Percentiles rank a stretch among this genome's conserved stretches.
Conservation (phyloP, 2,888 invertebrate genomes). For the Drosophila fungiperda region DNA sequence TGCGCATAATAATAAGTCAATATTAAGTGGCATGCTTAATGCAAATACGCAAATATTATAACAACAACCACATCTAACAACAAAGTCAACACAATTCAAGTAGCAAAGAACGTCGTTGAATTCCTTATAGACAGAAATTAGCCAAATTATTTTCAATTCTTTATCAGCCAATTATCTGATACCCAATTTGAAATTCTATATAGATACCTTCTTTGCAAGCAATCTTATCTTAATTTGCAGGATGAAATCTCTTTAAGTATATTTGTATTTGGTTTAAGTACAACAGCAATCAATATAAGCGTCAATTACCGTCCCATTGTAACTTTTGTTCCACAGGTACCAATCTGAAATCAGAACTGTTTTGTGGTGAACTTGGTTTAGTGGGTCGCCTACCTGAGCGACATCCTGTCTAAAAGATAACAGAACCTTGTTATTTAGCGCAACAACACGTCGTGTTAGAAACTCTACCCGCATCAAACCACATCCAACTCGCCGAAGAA, state of each 20-base stretch:
- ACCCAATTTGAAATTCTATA: neutral
- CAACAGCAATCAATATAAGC: neutral
- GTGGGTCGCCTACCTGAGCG: too few species aligned
- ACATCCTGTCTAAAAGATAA: too few species aligned
- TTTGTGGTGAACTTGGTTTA: too few species aligned
- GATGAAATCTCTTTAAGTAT: neutral
- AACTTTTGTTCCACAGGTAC: too few species aligned
- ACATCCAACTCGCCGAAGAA: too few species aligned
- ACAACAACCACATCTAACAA: constrained; percentile 5
- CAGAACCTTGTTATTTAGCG: too few species aligned
- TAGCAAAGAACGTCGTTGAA: neutral
- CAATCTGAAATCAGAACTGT: too few species aligned
- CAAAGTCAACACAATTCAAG: constrained; percentile 2
- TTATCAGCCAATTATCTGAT: neutral
- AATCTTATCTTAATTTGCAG: neutral
- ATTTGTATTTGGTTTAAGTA: neutral
- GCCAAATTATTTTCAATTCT: neutral
- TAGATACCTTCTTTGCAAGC: neutral
- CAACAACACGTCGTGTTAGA: too few species aligned
- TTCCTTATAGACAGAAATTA: neutral
- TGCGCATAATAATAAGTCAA: constrained; percentile 54
- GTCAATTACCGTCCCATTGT: too few species aligned
- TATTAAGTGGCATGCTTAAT: constrained; percentile 42
- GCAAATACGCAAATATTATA: constrained; percentile 53
- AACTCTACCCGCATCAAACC: too few species aligned